Conservation (phyloP, 2,888 invertebrate species). For the Tethea ocularis region DNA sequence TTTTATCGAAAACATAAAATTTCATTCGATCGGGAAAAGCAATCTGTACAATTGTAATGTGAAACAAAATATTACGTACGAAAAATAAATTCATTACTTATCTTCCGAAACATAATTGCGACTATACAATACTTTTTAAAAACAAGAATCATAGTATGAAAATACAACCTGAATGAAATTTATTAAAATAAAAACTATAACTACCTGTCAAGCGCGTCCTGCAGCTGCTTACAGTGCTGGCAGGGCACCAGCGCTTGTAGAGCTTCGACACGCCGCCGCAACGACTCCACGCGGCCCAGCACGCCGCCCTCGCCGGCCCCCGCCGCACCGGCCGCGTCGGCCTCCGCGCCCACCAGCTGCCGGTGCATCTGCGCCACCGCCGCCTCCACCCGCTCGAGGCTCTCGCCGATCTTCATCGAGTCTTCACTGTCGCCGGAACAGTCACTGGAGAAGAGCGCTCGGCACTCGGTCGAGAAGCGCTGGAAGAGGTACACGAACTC, state of each 20-base stretch:
- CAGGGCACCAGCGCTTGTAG: conserved; percentile 78
- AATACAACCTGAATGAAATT: neutral
- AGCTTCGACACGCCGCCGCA: conserved; percentile 76
- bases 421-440: conserved; percentile 83
- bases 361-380: conserved; percentile 71
- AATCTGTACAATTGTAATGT: no score
- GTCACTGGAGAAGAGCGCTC: conserved; percentile 83
- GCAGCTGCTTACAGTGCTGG: conserved; percentile 80
- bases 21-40: no score
- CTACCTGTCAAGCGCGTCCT: conserved; percentile 81
- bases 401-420: conserved; percentile 82
- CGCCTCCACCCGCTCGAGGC: conserved; percentile 78
- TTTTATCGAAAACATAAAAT: no score
- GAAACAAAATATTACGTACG: no score
- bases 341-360: conserved; percentile 48
- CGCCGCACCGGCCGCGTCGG: conserved; percentile 69
- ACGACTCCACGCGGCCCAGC: conserved; percentile 68
- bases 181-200: neutral
- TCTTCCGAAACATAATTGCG: no score
- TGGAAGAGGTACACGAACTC: conserved; percentile 88
- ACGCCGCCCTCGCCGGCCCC: conserved; percentile 44
- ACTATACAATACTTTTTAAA: neutral
- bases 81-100: no score
- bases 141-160: neutral
- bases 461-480: conserved; percentile 85